A percentile compares a stretch with the other conserved stretches of the same genome.
phyloP scores from a whole-genome alignment of 2,797 vertebrate species.

The Chloroceryle amazona region DNA sequence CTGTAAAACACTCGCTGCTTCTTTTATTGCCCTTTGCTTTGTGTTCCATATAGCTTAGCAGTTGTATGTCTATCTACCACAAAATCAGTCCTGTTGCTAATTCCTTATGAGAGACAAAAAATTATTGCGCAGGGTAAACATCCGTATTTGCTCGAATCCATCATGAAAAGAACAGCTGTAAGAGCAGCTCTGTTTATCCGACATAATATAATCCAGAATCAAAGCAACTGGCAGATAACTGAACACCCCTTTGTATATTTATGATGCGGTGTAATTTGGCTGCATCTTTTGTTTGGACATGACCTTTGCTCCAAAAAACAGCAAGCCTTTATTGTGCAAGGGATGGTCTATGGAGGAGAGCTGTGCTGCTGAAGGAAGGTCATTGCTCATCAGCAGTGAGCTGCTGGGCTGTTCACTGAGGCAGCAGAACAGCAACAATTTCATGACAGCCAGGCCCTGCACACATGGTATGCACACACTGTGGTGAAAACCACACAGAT shows the following conservation, averaged over 20 bases:
- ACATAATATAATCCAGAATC: not conserved
- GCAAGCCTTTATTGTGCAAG: not conserved
- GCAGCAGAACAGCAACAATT: not conserved
- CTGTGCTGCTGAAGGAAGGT: not conserved
- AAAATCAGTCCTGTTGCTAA: not conserved
- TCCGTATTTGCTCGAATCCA: conserved; percentile 15
- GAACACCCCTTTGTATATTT: not conserved
- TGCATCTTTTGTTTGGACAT: not conserved
- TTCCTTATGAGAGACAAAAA: not conserved
- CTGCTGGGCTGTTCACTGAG: not conserved
- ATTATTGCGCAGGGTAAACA: not conserved
- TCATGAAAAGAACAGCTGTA: not conserved
- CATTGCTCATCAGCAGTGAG: not conserved
- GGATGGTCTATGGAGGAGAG: not conserved
- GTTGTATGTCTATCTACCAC: not conserved
- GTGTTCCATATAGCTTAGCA: not conserved
- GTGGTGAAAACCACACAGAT: not conserved
- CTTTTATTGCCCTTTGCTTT: conserved; percentile 9
- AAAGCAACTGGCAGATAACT: conserved; percentile 45
- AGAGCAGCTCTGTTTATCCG: not conserved
- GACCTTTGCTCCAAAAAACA: not conserved
- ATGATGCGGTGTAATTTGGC: not conserved
- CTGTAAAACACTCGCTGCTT: not conserved
- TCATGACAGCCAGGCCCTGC: not conserved
- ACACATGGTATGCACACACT: not conserved